Conservation (phyloP, 2,888 invertebrate species). For the Parnassius smintheus region DNA sequence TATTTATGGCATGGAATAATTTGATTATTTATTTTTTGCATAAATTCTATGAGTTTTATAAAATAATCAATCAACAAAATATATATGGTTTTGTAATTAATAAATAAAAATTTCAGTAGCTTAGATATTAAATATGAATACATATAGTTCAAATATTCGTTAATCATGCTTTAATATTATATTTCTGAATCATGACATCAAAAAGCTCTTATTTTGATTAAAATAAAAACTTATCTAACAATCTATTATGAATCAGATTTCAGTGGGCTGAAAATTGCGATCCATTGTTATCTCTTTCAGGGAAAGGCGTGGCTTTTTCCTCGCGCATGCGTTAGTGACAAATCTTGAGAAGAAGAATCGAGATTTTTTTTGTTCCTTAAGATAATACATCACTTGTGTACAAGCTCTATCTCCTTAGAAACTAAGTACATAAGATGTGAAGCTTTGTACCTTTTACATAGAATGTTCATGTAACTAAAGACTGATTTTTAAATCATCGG, state of each 20-base stretch:
- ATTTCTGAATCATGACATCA: background rate
- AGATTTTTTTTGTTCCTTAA: constrained; percentile 23
- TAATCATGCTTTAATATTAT: background rate
- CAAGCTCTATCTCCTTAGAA: background rate
- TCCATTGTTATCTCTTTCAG: constrained; percentile 58
- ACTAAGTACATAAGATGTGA: constrained; percentile 1
- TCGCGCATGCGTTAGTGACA: constrained; percentile 63
- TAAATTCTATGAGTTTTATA: too few relatives aligned
- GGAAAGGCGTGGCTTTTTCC: constrained; percentile 59
- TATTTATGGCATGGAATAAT: too few relatives aligned
- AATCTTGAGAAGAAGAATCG: constrained; percentile 73
- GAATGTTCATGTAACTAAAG: background rate
- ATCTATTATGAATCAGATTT: constrained; percentile 56
- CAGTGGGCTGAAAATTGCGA: constrained; percentile 48
- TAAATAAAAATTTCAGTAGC: too few relatives aligned
- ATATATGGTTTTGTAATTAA: too few relatives aligned
- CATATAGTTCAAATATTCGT: too few relatives aligned
- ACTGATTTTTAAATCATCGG: too few relatives aligned
- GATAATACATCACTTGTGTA: constrained; percentile 18
- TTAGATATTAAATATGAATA: too few relatives aligned
- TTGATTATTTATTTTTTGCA: too few relatives aligned
- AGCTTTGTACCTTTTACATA: background rate
- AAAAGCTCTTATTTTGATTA: constrained; percentile 56
- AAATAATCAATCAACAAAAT: too few relatives aligned
- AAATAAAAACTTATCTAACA: constrained; percentile 55